These are phyloP conservation scores for Bradypodion ventrale DNA, from an alignment of 2,797 vertebrate species.

Conservation along the genomic window DNA sequence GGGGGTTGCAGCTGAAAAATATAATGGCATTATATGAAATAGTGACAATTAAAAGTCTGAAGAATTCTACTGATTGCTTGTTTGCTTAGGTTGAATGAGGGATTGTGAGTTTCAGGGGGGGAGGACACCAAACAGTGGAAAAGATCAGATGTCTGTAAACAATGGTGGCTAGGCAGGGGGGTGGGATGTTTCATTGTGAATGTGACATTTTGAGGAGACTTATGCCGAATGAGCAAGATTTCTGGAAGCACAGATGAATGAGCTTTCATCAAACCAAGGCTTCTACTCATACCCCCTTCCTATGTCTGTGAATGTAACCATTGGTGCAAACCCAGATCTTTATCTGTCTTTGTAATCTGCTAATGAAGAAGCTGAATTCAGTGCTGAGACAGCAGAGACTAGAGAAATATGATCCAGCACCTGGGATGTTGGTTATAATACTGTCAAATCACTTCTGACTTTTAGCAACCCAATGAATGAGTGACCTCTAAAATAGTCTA, in stretches of 20 bases:
- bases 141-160: background rate
- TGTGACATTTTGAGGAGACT: background rate
- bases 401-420: no score
- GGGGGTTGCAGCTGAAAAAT: background rate
- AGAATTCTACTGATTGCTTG: background rate
- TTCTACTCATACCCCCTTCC: background rate
- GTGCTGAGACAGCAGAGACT: background rate
- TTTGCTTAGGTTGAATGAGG: background rate
- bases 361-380: background rate
- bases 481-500: no score
- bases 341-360: background rate
- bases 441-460: no score
- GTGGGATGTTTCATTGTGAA: background rate
- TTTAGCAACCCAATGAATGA: no score
- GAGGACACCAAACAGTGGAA: background rate
- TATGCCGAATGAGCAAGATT: background rate
- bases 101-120: background rate
- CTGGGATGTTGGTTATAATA: no score
- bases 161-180: background rate
- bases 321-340: background rate
- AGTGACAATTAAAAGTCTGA: background rate
- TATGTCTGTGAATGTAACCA: background rate
- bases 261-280: background rate
- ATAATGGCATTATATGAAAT: background rate
- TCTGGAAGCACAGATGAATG: background rate